Evolutionary conservation across 2,113 vertebrate species (phyloP), one percentile per base, ranked within the genome.

Genomic region (Ceuthmochares aereus): DNA sequence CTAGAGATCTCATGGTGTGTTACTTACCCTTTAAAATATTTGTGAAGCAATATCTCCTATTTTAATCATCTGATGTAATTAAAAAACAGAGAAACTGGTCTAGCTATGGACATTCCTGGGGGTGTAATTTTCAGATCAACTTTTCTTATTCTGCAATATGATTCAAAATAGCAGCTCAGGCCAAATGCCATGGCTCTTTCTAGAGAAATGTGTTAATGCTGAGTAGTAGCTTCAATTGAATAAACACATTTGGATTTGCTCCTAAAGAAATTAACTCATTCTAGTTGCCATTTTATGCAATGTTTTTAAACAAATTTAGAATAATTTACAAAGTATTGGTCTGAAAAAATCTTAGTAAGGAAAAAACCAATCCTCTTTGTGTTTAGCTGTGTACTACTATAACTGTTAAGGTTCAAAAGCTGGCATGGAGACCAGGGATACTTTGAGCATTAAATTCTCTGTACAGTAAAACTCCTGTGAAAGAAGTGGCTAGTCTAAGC

Each of bases 21-120:
- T 95, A 79, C 81, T 96, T 96, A 95, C 68, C 83, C 64, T 47
- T 54, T n/a, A 58, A 95, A 91, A 87, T 75, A 58, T 56, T 52
- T 66, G 40, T n/a, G 47, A 94, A 90, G 60, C 37, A 23, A 22
- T 58, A 14, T 54, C 22, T 94, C 40, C 22, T 52, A 17, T 91
- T 93, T 93, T 63, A 76, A 69, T 84, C 21, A 22, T 51, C 52
- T 69, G 49, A 89, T 91, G 45, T 63, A 62, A 78, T 73, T 64
- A n/a, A 4, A 40, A 56, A 84, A 54, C 22, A 29, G 55, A 84
- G 55, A 82, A 91, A 69, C 45, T 52, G 54, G 51, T 63, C 47
- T 63, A n/a, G 49, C 18, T 59, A 32, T 12, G 88, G 76, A 75
- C 19, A 59, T 75, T 80, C 12, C 4, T 66, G 25, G 25, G 1